Conservation (phyloP, 2,888 invertebrate species). For the Cheilosia grossa region DNA sequence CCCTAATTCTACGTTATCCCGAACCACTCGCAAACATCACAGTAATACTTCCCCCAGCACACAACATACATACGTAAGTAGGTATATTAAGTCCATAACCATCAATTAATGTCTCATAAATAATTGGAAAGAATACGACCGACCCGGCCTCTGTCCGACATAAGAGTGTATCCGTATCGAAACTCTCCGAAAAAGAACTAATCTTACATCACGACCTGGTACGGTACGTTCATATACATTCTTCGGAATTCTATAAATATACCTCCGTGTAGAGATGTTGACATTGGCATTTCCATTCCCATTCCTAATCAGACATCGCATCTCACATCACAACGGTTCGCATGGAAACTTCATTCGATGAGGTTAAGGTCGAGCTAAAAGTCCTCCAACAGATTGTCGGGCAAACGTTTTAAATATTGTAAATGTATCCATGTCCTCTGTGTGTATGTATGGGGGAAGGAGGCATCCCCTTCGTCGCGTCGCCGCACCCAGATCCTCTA, state of each 20-base stretch:
- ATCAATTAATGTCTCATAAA: slow-evolving; percentile 65
- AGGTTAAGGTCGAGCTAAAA: slow-evolving; percentile 20
- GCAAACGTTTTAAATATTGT: slow-evolving; percentile 6
- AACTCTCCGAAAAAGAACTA: slow-evolving; percentile 1
- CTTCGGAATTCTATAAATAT: slow-evolving; percentile 32
- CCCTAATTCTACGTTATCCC: not conserved
- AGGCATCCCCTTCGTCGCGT: not conserved
- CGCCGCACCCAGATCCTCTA: not conserved
- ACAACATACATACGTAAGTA: slow-evolving; percentile 1
- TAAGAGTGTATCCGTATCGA: slow-evolving; percentile 1
- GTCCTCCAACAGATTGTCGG: slow-evolving; percentile 2
- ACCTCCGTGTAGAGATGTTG: slow-evolving; percentile 4
- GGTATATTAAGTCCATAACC: slow-evolving; percentile 57
- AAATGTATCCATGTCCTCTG: not conserved
- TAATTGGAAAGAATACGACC: slow-evolving; percentile 16
- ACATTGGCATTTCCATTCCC: not conserved
- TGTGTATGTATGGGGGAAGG: not conserved
- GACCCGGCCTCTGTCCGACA: not conserved
- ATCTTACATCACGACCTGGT: slow-evolving; percentile 14
- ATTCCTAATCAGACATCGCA: slow-evolving; percentile 10
- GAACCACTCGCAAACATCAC: slow-evolving; percentile 4
- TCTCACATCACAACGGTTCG: slow-evolving; percentile 7
- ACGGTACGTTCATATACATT: not conserved
- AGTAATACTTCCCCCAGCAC: not conserved
- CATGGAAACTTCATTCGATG: slow-evolving; percentile 24